These are phyloP conservation scores for Pissodes strobi DNA, from an alignment of 1,140 invertebrate genomes.

Conservation along the genomic window DNA sequence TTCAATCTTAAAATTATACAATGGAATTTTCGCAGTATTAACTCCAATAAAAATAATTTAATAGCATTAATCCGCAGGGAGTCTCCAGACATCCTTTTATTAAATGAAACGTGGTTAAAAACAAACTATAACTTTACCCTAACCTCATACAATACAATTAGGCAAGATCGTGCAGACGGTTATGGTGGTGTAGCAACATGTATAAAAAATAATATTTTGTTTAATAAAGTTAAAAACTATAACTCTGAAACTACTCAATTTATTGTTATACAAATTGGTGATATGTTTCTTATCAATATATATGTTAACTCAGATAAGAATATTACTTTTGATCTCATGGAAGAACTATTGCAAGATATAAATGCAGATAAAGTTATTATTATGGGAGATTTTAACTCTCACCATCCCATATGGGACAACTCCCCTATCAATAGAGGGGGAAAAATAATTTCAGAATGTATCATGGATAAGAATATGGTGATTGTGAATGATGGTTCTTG, in stretches of 20 bases:
- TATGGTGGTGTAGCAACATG: slow-evolving; percentile 27
- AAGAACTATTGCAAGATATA: neutral
- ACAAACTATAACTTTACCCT: slow-evolving; percentile 4
- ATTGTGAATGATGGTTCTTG: too few relatives aligned
- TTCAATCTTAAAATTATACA: slow-evolving; percentile 18
- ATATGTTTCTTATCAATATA: slow-evolving; percentile 4
- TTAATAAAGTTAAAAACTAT: neutral
- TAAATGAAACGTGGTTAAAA: slow-evolving; percentile 34
- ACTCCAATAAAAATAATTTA: slow-evolving; percentile 13
- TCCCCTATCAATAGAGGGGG: neutral
- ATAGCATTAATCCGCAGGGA: slow-evolving; percentile 14
- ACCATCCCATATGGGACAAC: slow-evolving; percentile 17
- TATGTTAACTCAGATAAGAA: neutral
- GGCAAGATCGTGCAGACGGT: slow-evolving; percentile 26
- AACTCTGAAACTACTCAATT: neutral
- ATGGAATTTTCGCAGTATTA: slow-evolving; percentile 21
- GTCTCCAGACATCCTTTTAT: slow-evolving; percentile 17
- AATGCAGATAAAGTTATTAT: neutral
- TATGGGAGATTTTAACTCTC: slow-evolving; percentile 24
- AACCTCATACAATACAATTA: slow-evolving; percentile 12
- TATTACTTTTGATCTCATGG: neutral
- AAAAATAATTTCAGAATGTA: too few relatives aligned
- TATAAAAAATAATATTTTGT: slow-evolving; percentile 13
- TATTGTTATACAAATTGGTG: slow-evolving; percentile 11
- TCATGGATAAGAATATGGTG: too few relatives aligned